A percentile compares a stretch with the other conserved stretches of the same genome.
Conservation (phyloP, 2,797 vertebrate species). For the Pyrocephalus nanus region DNA sequence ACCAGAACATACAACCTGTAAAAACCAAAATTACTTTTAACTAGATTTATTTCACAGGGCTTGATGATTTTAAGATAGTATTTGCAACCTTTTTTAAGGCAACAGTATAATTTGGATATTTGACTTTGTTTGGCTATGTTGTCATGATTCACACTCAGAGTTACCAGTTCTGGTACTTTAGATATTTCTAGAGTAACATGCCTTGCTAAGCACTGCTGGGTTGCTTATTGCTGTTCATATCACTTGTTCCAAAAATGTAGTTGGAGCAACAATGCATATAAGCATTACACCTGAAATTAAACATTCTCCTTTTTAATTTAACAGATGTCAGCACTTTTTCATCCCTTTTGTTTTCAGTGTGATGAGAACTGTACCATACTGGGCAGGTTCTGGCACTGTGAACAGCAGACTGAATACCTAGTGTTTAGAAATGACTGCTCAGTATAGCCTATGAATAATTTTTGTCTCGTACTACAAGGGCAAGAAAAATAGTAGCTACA, state of each 20-base stretch:
- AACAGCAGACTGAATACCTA: background rate
- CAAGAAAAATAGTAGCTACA: conserved; percentile 30
- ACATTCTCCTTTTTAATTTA: background rate
- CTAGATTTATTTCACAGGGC: background rate
- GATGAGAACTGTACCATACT: background rate
- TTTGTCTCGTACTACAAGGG: background rate
- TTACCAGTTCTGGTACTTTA: background rate
- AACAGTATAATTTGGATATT: background rate
- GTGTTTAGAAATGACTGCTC: background rate
- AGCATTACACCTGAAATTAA: background rate
- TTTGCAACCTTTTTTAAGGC: background rate
- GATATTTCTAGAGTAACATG: background rate
- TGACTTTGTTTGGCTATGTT: background rate
- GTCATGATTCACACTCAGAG: background rate
- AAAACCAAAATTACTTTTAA: background rate
- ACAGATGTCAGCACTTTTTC: background rate
- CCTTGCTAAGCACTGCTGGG: background rate
- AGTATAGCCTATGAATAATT: background rate
- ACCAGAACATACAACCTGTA: background rate
- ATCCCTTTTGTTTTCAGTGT: background rate
- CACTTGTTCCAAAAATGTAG: background rate
- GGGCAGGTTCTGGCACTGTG: background rate
- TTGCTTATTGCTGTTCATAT: background rate
- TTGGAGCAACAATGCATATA: background rate
- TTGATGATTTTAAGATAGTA: background rate